A percentile compares a stretch with the other conserved stretches of the same genome.
These are phyloP conservation scores for Apis dorsata DNA, from an alignment of 1,140 invertebrate genomes.

Conservation along the genomic window DNA sequence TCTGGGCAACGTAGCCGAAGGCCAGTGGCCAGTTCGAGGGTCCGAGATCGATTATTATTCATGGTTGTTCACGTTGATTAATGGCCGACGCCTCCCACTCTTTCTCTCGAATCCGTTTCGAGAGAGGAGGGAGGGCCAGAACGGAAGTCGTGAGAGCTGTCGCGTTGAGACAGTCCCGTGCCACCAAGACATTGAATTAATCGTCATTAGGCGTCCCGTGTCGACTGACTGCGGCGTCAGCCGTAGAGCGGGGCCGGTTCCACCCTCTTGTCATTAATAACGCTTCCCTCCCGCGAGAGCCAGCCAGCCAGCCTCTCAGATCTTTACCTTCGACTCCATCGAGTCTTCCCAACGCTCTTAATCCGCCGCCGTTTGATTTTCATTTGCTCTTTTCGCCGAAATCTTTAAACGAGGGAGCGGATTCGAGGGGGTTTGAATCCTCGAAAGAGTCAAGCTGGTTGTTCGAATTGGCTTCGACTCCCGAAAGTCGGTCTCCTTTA, in stretches of 20 bases:
- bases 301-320: neutral
- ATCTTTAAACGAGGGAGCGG: neutral
- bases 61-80: constrained; percentile 55
- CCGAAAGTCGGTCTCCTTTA: neutral
- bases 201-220: constrained; percentile 66
- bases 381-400: constrained; percentile 5
- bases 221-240: constrained; percentile 49
- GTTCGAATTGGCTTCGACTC: constrained; percentile 11
- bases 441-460: neutral
- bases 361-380: constrained; percentile 30
- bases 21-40: neutral
- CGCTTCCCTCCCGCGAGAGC: constrained; percentile 33
- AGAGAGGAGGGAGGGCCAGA: neutral
- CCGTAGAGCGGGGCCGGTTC: constrained; percentile 39
- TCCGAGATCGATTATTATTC: constrained; percentile 60
- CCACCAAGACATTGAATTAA: constrained; percentile 67
- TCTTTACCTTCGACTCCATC: constrained; percentile 4
- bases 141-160: constrained; percentile 50
- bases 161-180: constrained; percentile 30
- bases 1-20: neutral
- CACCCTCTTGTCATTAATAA: constrained; percentile 70
- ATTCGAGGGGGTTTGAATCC: neutral
- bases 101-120: constrained; percentile 14
- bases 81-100: constrained; percentile 27
- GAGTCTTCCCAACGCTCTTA: constrained; percentile 17